These are phyloP conservation scores for Aphrophora alni DNA, from an alignment of 2,888 invertebrate species.

Conservation along the genomic window DNA sequence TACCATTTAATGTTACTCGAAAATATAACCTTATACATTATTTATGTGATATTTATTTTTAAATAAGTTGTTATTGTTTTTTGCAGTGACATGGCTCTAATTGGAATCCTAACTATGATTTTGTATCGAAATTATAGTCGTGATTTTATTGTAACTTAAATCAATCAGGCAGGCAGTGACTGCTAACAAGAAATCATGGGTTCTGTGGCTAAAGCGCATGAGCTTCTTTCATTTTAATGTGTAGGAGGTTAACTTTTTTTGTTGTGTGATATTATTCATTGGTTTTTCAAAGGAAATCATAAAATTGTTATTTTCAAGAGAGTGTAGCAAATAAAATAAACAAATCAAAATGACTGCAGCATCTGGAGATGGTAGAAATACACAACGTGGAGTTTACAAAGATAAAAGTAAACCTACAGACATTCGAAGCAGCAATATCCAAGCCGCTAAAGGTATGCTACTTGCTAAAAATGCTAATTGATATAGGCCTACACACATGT, in stretches of 20 bases:
- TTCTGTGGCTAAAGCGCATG: background rate
- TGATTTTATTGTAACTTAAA: too few relatives aligned
- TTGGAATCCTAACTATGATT: too few relatives aligned
- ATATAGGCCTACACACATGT: constrained; percentile 4
- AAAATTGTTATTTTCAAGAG: background rate
- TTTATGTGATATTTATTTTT: too few relatives aligned
- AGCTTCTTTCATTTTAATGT: background rate
- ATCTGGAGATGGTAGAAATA: constrained; percentile 58
- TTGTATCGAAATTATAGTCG: too few relatives aligned
- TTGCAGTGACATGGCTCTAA: too few relatives aligned
- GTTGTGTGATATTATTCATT: background rate
- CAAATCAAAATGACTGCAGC: constrained; percentile 49
- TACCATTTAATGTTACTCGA: too few relatives aligned
- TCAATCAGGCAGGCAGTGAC: background rate
- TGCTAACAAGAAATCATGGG: background rate
- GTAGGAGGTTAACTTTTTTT: background rate
- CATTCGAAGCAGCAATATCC: constrained; percentile 94
- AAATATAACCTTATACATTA: too few relatives aligned
- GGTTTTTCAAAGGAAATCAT: too few relatives aligned
- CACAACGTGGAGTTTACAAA: constrained; percentile 68
- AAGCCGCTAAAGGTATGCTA: constrained; percentile 92
- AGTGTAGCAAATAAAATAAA: background rate
- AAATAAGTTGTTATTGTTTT: too few relatives aligned
- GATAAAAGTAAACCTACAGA: constrained; percentile 94
- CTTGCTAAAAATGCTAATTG: too few relatives aligned